phyloP scores from a whole-genome alignment of 2,888 invertebrate genomes.

The Hydrotaea diabolus region DNA sequence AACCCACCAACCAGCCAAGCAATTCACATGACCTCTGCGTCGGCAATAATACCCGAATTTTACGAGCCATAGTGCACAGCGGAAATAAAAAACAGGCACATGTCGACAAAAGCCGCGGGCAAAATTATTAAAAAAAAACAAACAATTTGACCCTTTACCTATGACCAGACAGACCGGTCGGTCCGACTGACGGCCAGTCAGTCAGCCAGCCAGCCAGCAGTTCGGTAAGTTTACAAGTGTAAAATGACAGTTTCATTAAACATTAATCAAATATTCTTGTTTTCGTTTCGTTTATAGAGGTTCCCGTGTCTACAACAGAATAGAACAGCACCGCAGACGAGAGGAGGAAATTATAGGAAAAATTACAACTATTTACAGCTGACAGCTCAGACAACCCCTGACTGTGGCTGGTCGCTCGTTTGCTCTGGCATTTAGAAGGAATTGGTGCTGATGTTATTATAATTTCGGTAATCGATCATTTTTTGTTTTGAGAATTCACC shows the following conservation, averaged over 20 bases:
- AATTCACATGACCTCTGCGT: slow-evolving; percentile 57
- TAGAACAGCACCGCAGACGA: not conserved
- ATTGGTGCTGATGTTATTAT: slow-evolving; percentile 53
- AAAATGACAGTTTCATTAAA: slow-evolving; percentile 61
- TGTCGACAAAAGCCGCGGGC: slow-evolving; percentile 33
- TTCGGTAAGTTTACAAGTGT: slow-evolving; percentile 63
- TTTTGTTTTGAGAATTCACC: slow-evolving; percentile 22
- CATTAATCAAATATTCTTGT: slow-evolving; percentile 58
- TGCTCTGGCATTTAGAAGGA: not conserved
- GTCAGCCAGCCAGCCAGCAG: not conserved
- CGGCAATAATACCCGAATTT: not conserved
- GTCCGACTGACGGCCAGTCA: not conserved
- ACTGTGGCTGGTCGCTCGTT: slow-evolving; percentile 7
- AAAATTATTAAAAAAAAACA: slow-evolving; percentile 49
- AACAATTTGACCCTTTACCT: slow-evolving; percentile 60
- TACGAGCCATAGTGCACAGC: slow-evolving; percentile 22
- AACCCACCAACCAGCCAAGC: no score
- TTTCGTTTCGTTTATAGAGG: slow-evolving; percentile 36
- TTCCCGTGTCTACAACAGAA: not conserved
- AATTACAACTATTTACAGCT: slow-evolving; percentile 63
- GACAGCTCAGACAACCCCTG: slow-evolving; percentile 60
- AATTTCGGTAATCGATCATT: slow-evolving; percentile 62
- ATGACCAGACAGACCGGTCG: not conserved
- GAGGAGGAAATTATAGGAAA: slow-evolving; percentile 52
- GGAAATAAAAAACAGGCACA: slow-evolving; percentile 59